Evolutionary conservation across 2,113 vertebrate species (phyloP), one percentile per base, ranked within the genome.

Genomic region (Ursus arctos): DNA sequence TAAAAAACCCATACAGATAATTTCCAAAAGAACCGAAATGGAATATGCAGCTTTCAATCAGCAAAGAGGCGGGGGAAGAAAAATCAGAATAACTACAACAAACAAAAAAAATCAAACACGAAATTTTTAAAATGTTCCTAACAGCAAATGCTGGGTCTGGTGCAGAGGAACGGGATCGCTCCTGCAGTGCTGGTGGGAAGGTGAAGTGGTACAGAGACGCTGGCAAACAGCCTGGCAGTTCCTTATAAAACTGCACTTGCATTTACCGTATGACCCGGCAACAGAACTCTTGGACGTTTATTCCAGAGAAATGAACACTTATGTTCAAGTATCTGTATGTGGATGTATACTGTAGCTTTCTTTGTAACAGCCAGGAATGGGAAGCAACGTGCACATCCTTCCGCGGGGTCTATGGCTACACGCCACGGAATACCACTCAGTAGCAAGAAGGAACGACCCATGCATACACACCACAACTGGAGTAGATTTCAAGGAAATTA

Each of bases 11-110:
- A 36, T 53, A 59, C 0, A 6, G 65, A 19, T 72, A 49, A 72
- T 83, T 84, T 92, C 31, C 31, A 36, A 59, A 92, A 92, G 40
- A 83, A 28, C 3, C n/a, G 9, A 83, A 83, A 72, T 49, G 31
- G 28, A 28, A 61, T 61, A 61, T 26, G 71, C 43, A n/a, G 31
- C 15, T 67, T 84, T 84, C 57, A 49, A 28, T 22, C 49, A n/a
- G 51, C 63, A 57, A 82, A 57, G 28, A 8, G 19, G 43, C 0
- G 1, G 43, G 7, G n/a, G 2, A 0, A 7, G 26, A 71, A 18
- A n/a, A 63, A 80, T 40, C 10, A 1, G 16, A 80, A 7, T 40
- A 19, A 40, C 61, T 14, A 89, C 19, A 22, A 28, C 13, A 63
- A 77, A 47, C 22, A 28, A 77, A 74, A 53, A 36, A n/a, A n/a